Evolutionary conservation across 2,113 vertebrate genomes (phyloP).

Genomic region (Rattus norvegicus): GRCr8 NC_086021.1:134618501-134619000

Average conservation of each 20-base stretch:
- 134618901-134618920: no score
- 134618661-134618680: neutral
- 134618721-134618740: neutral
- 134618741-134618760: neutral
- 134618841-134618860: neutral
- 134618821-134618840: neutral
- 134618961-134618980: neutral
- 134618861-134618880: neutral
- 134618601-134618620: neutral
- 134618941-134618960: neutral
- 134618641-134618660: neutral
- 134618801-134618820: neutral
- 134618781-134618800: neutral
- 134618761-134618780: neutral
- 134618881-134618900: neutral
- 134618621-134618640: neutral
- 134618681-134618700: slow-evolving; percentile 17
- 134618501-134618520: neutral
- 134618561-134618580: neutral
- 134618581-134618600: neutral
- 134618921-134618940: neutral
- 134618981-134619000: neutral
- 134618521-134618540: neutral
- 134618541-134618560: neutral
- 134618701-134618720: slow-evolving; percentile 49